These are phyloP conservation scores for Papilio polytes DNA, from an alignment of 1,140 invertebrate genomes.

Conservation along the genomic window DNA sequence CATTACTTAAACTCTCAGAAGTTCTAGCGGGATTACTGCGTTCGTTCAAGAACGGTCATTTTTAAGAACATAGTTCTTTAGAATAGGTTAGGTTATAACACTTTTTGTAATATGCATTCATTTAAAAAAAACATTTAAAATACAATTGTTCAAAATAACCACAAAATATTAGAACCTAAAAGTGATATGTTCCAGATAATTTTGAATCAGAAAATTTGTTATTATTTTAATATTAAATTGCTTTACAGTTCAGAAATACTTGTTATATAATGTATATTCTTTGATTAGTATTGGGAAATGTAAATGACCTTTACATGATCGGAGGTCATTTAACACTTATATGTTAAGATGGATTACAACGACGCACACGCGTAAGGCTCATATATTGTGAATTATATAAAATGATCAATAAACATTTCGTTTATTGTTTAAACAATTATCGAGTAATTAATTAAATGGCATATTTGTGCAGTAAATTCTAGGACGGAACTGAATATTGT, in stretches of 20 bases:
- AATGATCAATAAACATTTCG: background rate
- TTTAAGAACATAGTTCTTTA: too few relatives aligned
- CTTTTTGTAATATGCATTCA: too few relatives aligned
- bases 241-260: background rate
- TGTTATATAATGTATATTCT: background rate
- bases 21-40: background rate
- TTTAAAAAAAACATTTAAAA: too few relatives aligned
- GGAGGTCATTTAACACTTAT: background rate
- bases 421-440: background rate
- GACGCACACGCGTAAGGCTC: background rate
- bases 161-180: too few relatives aligned
- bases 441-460: background rate
- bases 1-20: background rate
- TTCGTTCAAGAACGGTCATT: background rate
- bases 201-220: background rate
- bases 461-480: background rate
- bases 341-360: background rate
- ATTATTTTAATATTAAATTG: background rate
- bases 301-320: background rate
- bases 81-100: too few relatives aligned
- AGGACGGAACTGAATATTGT: constrained; percentile 6
- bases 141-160: too few relatives aligned
- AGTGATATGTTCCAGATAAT: too few relatives aligned
- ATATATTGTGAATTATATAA: background rate
- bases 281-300: background rate